Conservation (phyloP, 2,113 vertebrate genomes). For the Rhodinocichla rosea region DNA sequence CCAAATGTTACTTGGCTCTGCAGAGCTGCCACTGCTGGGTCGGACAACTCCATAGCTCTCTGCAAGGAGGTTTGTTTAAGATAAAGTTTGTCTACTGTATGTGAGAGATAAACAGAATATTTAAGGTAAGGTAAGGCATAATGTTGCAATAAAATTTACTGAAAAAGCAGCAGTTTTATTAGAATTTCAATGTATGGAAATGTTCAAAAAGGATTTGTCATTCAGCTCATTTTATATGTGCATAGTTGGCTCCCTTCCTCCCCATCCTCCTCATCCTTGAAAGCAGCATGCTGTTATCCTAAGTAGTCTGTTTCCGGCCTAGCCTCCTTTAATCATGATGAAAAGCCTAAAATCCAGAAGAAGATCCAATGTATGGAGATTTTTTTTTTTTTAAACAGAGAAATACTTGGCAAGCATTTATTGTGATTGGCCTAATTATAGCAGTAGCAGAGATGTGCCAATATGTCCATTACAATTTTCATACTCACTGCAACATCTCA, state of each 20-base stretch:
- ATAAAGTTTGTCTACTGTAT: neutral
- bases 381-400: neutral
- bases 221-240: slow-evolving; percentile 25
- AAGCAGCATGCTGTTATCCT: neutral
- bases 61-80: neutral
- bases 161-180: neutral
- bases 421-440: slow-evolving; percentile 17
- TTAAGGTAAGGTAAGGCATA: neutral
- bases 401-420: slow-evolving; percentile 18
- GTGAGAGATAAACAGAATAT: neutral
- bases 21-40: neutral
- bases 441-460: neutral
- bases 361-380: neutral
- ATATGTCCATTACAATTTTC: neutral
- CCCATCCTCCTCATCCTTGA: neutral
- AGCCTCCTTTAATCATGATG: slow-evolving; percentile 9
- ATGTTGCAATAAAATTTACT: neutral
- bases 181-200: neutral
- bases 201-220: neutral
- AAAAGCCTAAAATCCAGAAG: slow-evolving; percentile 30
- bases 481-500: neutral
- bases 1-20: neutral
- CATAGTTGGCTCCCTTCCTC: neutral
- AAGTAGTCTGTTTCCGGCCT: neutral
- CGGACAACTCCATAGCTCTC: neutral